Conservation (phyloP, 2,113 vertebrate species). For the Drymodes brunneopygia region DNA sequence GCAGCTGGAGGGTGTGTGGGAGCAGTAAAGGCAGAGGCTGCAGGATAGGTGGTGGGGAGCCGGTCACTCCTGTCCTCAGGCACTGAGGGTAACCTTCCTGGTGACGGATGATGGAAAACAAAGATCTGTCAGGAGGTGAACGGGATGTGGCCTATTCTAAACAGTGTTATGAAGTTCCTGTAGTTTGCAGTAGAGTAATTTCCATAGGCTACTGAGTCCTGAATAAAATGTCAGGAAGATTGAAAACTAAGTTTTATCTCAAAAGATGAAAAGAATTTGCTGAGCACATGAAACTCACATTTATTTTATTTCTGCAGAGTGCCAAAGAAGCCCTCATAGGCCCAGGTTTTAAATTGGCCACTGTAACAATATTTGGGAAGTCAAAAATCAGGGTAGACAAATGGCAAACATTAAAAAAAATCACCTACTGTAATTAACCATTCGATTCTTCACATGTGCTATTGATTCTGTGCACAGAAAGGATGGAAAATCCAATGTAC, state of each 20-base stretch:
- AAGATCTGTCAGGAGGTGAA: not conserved
- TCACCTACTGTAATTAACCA: not conserved
- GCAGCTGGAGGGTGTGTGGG: not conserved
- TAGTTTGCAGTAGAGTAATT: not conserved
- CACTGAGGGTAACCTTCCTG: not conserved
- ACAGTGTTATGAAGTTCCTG: fast-evolving
- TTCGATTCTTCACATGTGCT: not conserved
- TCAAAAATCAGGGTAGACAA: not conserved
- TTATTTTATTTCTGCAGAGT: not conserved
- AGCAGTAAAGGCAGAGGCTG: not conserved
- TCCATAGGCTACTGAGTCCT: not conserved
- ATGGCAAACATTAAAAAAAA: not conserved
- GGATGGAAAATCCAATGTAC: not conserved
- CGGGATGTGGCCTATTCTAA: not conserved
- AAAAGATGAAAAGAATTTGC: not conserved
- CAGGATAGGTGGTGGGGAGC: not conserved
- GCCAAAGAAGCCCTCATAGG: not conserved
- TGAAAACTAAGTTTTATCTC: not conserved
- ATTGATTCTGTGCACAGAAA: not conserved
- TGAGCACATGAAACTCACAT: not conserved
- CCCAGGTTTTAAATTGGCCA: not conserved
- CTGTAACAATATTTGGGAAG: not conserved
- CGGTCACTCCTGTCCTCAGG: fast-evolving
- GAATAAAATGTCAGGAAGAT: not conserved
- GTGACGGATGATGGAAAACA: not conserved